Base-by-base conservation (phyloP, 1,140 invertebrate species). In the Atta texana region DNA sequence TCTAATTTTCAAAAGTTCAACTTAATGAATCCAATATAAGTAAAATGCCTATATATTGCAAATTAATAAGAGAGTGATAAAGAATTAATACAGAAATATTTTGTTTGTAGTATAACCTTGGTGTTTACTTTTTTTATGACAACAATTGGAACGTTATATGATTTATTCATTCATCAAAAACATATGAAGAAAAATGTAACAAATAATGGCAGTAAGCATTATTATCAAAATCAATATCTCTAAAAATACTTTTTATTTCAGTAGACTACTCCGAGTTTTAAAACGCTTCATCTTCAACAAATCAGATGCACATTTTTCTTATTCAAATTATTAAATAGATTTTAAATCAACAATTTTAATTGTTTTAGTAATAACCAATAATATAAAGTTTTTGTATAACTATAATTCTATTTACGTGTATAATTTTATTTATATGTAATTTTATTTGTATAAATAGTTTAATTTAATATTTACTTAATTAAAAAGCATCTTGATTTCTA, bases 61-160 rank as follows among this genome's bases (percentile, higher is more conserved):
- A 10, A 44, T 44, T 44, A 44, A 44, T 44, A 44, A 44, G 8
- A 10, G 8, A 10, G 2, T 10, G 8, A 51, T 51, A 16, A 51
- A 51, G 49, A 51, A 4, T 51, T 16, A 51, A 16, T 51, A 51
- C 49, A 51, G 14, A 51, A n/a, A 55, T 55, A 61, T 61, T 64
- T 18, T 64, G 78, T 59, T 84, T 86, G 8, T 69, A 94, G 93
- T 18, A 6, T 84, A 4, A 2, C 88, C 18, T 55, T 94, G 16
- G 1, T 61, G 0, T 1, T 88, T 1, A 49, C 28, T 10, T 68
- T 89, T 8, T 61, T 69, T 6, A 18, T 92, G 8, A 31, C 88
- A 85, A 12, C 92, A 18, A 49, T 88, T 0, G 93, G 93, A 14
- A 94, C 93, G 0, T 18, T 69, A 3, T 94, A 94, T 55, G 93